phyloP scores from a whole-genome alignment of 1,140 invertebrate genomes.

The Drosophila paulistorum region DNA sequence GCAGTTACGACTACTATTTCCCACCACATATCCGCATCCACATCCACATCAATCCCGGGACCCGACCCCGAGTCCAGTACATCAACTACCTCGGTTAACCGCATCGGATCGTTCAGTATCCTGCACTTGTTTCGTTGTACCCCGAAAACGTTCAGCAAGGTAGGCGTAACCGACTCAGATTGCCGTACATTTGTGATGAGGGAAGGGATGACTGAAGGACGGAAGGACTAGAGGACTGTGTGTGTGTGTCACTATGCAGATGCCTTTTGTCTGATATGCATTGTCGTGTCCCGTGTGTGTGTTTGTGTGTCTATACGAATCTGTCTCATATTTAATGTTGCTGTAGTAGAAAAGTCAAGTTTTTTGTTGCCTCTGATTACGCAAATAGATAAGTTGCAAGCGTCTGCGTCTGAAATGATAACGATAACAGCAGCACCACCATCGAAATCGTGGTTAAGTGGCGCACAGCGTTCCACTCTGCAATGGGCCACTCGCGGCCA shows the following conservation, averaged over 20 bases:
- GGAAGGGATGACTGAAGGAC: not conserved
- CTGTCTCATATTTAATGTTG: slow-evolving; percentile 34
- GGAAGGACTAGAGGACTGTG: too few relatives aligned
- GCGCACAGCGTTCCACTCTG: slow-evolving; percentile 38
- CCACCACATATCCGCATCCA: slow-evolving; percentile 42
- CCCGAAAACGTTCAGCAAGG: not conserved
- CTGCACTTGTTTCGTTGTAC: slow-evolving; percentile 44
- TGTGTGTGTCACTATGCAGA: slow-evolving; percentile 1
- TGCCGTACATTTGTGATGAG: not conserved
- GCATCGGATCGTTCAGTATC: slow-evolving; percentile 45
- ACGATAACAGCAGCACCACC: slow-evolving; percentile 44
- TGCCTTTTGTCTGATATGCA: slow-evolving; percentile 16
- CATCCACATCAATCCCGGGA: slow-evolving; percentile 45
- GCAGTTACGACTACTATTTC: slow-evolving; percentile 39
- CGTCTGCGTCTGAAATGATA: slow-evolving; percentile 28
- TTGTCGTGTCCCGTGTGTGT: not conserved
- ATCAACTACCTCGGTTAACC: slow-evolving; percentile 33
- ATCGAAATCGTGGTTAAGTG: slow-evolving; percentile 69
- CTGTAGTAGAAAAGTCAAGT: slow-evolving; percentile 51
- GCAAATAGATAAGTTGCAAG: slow-evolving; percentile 54
- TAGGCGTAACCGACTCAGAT: slow-evolving; percentile 19
- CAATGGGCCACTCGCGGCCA: slow-evolving; percentile 45
- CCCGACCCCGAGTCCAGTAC: not conserved
- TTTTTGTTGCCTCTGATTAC: slow-evolving; percentile 49
- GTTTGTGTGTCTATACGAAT: not conserved